A percentile compares a stretch with the other conserved stretches of the same genome.
Evolutionary conservation across 2,888 invertebrate genomes (phyloP).

Genomic region (Diadegma fenestrale): DNA sequence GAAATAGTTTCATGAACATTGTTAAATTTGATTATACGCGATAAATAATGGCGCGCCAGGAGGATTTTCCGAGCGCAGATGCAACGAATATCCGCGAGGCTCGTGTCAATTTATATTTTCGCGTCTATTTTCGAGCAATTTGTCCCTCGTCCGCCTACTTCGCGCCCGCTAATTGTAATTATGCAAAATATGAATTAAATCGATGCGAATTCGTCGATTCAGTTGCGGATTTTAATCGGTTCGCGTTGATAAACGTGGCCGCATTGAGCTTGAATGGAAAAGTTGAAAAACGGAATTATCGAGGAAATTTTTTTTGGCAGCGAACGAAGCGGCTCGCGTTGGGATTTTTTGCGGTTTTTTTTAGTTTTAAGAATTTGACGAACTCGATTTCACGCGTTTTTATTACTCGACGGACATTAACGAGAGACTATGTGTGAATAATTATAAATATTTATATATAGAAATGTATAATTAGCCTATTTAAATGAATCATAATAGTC

Average conservation of each 20-base stretch:
- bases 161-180: slow-evolving; percentile 44
- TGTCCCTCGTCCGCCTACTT: background rate
- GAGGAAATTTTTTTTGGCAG: background rate
- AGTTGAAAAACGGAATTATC: no score
- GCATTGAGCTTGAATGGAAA: no score
- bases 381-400: slow-evolving; percentile 42
- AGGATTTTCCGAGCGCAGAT: background rate
- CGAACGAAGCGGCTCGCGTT: background rate
- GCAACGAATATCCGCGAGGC: slow-evolving; percentile 6
- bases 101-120: slow-evolving; percentile 15
- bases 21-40: background rate
- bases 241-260: background rate
- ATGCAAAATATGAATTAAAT: slow-evolving; percentile 61
- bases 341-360: background rate
- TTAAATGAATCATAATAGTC: slow-evolving; percentile 55
- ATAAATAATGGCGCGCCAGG: slow-evolving; percentile 6
- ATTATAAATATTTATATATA: slow-evolving; percentile 44
- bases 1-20: background rate
- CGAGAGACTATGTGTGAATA: slow-evolving; percentile 21
- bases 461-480: slow-evolving; percentile 57
- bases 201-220: background rate
- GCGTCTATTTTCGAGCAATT: slow-evolving; percentile 9
- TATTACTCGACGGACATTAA: slow-evolving; percentile 37
- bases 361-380: background rate
- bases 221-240: background rate